phyloP scores from a whole-genome alignment of 2,888 invertebrate species.

The Limnephilus lunatus region DNA sequence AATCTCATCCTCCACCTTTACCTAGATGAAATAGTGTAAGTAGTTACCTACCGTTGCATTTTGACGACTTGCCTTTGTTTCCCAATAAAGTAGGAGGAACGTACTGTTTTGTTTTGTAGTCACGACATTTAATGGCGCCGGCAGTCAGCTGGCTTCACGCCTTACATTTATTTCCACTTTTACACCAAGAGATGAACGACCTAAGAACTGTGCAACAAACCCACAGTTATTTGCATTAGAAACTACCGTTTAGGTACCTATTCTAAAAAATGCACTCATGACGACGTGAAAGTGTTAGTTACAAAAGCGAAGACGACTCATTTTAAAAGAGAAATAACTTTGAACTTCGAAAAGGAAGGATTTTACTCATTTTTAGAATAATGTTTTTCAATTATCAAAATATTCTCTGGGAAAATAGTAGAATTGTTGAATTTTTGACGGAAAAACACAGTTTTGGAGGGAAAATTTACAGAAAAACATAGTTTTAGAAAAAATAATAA shows the following conservation, averaged over 20 bases:
- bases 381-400: too few species aligned
- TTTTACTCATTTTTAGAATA: background rate
- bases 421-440: too few species aligned
- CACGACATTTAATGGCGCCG: conserved; percentile 17
- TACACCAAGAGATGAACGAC: background rate
- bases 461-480: too few species aligned
- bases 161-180: conserved; percentile 21
- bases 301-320: background rate
- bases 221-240: background rate
- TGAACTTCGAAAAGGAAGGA: background rate
- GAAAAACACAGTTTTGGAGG: too few species aligned
- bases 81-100: conserved; percentile 15
- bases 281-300: background rate
- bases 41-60: background rate
- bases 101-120: conserved; percentile 12
- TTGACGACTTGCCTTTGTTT: conserved; percentile 39
- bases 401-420: too few species aligned
- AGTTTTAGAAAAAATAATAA: too few species aligned
- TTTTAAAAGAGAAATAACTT: background rate
- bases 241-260: background rate
- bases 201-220: background rate
- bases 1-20: background rate
- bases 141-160: conserved; percentile 2
- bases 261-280: background rate
- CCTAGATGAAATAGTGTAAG: background rate